Base-by-base conservation (phyloP, 2,888 invertebrate genomes). In the Odontocerum albicorne region DNA sequence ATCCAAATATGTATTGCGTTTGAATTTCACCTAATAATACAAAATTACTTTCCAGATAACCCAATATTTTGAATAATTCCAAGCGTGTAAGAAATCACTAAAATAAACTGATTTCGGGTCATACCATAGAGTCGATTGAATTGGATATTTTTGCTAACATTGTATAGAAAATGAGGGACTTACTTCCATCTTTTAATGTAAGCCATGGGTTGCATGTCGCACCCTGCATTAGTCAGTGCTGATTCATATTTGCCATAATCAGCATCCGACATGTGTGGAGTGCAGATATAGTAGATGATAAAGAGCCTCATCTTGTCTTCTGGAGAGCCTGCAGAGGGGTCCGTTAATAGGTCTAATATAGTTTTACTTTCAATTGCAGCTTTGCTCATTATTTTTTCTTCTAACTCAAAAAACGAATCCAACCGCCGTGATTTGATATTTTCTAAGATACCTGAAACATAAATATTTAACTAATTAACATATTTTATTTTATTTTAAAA, bases 371-470 rank as follows among this genome's bases (percentile, higher is more conserved):
- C 78, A 1, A 77, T 70, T 54, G 88, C 73, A 3, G 86, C 84
- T 74, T 88, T 91, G 44, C 90, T 92, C 92, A 98, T 93, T 40
- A 99, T 87, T 72, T 97, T 98, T 70, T 99, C 98, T 77, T 99
- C 99, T 56, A 95, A 78, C 73, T 99, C 99, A 69, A 99, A 99
- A 68, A 93, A 94, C 1, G 94, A 92, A 70, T 99, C 99, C 45
- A 99, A 74, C 63, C 97, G 87, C 47, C 97, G 81, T 1, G 87
- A 85, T 77, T 96, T 94, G 39, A 94, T 93, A 45, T 80, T 82
- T 72, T 92, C 91, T 53, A 93, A 73, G 63, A 93, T 88, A 8
- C 87, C 87, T 79, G 67, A 13, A 21, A 44, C 17, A 12, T n/a
- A n/a, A n/a, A n/a, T n/a, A n/a, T n/a, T n/a, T n/a, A n/a, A n/a